Conservation (phyloP, 2,113 vertebrate species). For the Microtus richardsoni region DNA sequence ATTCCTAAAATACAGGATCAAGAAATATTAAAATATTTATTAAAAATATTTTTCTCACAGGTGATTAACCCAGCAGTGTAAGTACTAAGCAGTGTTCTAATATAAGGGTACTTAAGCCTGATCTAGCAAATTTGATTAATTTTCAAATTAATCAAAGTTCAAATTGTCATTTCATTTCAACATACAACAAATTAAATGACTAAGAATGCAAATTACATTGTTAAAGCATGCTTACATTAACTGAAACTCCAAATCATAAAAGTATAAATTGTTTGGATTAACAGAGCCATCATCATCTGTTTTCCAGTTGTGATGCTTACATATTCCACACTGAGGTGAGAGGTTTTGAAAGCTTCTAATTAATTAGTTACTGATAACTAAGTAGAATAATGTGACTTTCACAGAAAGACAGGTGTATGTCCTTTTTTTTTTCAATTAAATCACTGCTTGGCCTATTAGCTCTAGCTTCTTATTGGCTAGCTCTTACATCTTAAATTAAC, state of each 20-base stretch:
- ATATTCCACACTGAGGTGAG: neutral
- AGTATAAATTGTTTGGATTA: conserved; percentile 42
- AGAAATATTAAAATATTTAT: conserved; percentile 28
- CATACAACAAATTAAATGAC: conserved; percentile 37
- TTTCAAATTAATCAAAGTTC: conserved; percentile 58
- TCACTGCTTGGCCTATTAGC: too few relatives aligned
- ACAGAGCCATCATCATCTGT: neutral
- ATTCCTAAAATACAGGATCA: neutral
- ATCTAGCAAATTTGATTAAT: neutral
- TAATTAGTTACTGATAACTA: conserved; percentile 13
- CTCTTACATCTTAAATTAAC: too few relatives aligned
- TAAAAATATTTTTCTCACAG: conserved; percentile 12
- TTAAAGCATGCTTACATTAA: conserved; percentile 12
- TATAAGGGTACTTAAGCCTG: neutral
- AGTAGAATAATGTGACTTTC: neutral
- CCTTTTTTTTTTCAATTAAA: too few relatives aligned
- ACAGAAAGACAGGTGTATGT: neutral
- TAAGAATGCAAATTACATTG: conserved; percentile 36
- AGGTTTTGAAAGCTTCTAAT: conserved; percentile 30
- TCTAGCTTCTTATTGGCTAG: too few relatives aligned
- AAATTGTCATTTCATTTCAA: conserved; percentile 42
- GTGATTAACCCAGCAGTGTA: neutral
- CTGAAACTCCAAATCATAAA: conserved; percentile 22
- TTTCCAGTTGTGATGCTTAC: conserved; percentile 3
- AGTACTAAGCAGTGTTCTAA: neutral